Evolutionary conservation across 2,888 invertebrate species (phyloP).

Genomic region (Epistrophe grossulariae): DNA sequence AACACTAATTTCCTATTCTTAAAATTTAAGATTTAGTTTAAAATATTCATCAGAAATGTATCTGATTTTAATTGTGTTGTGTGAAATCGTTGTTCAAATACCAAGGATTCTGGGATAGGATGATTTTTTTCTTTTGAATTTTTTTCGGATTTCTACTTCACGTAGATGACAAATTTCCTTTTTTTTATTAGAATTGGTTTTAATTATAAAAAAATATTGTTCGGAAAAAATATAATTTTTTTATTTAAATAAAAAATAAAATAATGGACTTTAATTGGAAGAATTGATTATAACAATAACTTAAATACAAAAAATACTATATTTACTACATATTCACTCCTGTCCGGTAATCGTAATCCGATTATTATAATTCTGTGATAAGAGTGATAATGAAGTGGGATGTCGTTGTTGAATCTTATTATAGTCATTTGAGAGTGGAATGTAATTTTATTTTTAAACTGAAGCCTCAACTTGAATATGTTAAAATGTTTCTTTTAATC

Average conservation of each 20-base stretch:
- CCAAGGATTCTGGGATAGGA: neutral
- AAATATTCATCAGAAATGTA: neutral
- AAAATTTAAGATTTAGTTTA: too few species aligned
- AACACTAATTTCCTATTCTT: too few species aligned
- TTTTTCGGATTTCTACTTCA: neutral
- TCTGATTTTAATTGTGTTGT: neutral
- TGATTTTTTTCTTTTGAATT: neutral
- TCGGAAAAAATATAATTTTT: too few species aligned
- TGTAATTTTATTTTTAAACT: neutral
- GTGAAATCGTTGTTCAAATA: neutral
- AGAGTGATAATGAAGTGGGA: neutral
- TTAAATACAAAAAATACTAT: neutral
- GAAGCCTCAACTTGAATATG: neutral
- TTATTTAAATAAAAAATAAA: neutral
- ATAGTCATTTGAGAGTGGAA: neutral
- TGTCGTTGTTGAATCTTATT: slow-evolving; percentile 13
- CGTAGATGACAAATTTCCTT: neutral
- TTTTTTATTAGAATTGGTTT: neutral
- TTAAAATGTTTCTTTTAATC: neutral
- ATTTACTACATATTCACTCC: neutral
- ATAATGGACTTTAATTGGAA: neutral
- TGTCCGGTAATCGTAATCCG: neutral
- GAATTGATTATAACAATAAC: neutral
- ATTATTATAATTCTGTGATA: neutral
- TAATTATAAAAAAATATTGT: neutral